A percentile compares a stretch with the other conserved stretches of the same genome.
Conservation (phyloP, 2,888 invertebrate genomes). For the Coenonympha arcania region DNA sequence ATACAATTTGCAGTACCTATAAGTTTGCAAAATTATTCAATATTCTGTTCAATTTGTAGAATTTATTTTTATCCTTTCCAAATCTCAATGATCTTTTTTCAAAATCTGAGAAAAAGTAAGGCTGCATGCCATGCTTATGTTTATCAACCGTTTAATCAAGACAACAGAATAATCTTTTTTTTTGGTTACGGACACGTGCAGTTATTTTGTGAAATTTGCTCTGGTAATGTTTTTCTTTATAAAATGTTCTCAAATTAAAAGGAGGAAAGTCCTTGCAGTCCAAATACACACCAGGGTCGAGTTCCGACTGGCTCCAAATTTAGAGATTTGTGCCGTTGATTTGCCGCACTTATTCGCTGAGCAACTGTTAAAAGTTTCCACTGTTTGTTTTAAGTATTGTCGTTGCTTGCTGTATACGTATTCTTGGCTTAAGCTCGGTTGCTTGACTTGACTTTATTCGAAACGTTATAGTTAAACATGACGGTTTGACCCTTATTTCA, state of each 20-base stretch:
- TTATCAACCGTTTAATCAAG: neutral
- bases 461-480: too few species aligned
- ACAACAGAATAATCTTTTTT: neutral
- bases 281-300: neutral
- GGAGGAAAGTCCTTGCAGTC: constrained; percentile 3
- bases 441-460: too few species aligned
- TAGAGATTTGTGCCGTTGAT: constrained; percentile 4
- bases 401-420: too few species aligned
- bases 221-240: neutral
- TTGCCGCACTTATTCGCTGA: neutral
- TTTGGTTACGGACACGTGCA: neutral
- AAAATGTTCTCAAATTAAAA: neutral
- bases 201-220: neutral
- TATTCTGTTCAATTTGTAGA: too few species aligned
- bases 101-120: neutral
- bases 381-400: too few species aligned
- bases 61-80: too few species aligned
- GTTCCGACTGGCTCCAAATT: neutral
- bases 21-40: too few species aligned
- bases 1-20: too few species aligned
- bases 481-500: too few species aligned
- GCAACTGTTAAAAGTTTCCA: too few species aligned
- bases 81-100: too few species aligned
- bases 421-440: too few species aligned
- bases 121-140: neutral